These are phyloP conservation scores for Mesoclemmys tuberculata DNA, from an alignment of 2,113 vertebrate species.

Conservation along the genomic window DNA sequence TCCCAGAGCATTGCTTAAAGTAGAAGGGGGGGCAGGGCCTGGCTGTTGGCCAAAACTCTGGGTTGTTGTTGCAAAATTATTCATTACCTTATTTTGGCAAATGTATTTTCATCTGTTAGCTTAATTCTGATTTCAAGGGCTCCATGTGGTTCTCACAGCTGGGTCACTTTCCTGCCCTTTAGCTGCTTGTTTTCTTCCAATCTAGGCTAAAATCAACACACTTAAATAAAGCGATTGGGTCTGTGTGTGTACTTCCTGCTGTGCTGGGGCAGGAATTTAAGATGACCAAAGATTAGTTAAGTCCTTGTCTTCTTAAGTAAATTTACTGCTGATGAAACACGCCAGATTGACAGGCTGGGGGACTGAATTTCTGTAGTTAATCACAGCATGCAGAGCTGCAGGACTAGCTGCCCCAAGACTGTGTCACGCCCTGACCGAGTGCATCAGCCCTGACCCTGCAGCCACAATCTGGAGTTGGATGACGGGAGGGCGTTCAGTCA, in stretches of 20 bases:
- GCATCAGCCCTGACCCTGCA: rapidly evolving
- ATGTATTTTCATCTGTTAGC: conserved; percentile 69
- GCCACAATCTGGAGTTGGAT: neutral
- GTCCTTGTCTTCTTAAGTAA: conserved; percentile 49
- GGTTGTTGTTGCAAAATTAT: conserved; percentile 52
- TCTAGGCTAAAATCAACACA: conserved; percentile 67
- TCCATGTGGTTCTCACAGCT: conserved; percentile 58
- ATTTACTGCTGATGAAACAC: conserved; percentile 2
- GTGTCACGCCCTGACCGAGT: neutral
- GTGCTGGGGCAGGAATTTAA: conserved; percentile 44
- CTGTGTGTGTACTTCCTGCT: conserved; percentile 39
- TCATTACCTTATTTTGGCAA: conserved; percentile 68
- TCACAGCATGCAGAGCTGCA: neutral
- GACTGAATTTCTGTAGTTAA: neutral
- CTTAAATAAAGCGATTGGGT: conserved; percentile 67
- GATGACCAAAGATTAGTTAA: conserved; percentile 68
- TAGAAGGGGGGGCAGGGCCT: conserved; percentile 27
- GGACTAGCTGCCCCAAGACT: rapidly evolving
- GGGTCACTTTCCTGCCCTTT: conserved; percentile 71
- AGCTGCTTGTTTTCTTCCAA: conserved; percentile 58
- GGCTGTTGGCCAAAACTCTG: conserved; percentile 48
- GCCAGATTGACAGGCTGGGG: neutral
- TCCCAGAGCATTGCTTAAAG: conserved; percentile 40
- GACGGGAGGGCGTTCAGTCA: neutral
- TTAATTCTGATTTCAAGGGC: conserved; percentile 66